Conservation (phyloP, 2,797 vertebrate species). For the Malurus splendens region DNA sequence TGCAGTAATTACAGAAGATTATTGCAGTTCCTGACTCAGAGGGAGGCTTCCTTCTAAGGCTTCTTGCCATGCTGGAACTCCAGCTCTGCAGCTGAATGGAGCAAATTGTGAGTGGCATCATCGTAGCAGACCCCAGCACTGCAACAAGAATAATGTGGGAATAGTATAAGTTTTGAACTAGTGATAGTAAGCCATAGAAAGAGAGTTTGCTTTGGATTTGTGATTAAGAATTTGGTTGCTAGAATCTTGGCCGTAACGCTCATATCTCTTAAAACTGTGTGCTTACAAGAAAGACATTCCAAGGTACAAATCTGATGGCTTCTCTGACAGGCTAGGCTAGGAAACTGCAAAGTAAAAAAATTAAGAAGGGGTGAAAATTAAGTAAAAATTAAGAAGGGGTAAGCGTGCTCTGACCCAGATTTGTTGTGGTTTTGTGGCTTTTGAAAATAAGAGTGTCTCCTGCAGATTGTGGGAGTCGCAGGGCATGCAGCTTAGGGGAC, state of each 20-base stretch:
- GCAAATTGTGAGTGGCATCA: not conserved
- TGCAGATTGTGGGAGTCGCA: not conserved
- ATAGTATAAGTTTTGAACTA: not conserved
- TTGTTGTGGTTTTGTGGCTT: not conserved
- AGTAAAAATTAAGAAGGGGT: not conserved
- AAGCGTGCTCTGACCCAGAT: not conserved
- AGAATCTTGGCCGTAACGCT: not conserved
- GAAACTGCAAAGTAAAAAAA: not conserved
- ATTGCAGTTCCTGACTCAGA: constrained; percentile 29
- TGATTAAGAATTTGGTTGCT: not conserved
- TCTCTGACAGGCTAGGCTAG: not conserved
- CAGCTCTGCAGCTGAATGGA: not conserved
- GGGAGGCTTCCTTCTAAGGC: not conserved
- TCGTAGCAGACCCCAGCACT: not conserved
- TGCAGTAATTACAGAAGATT: constrained; percentile 8
- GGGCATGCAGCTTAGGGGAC: not conserved
- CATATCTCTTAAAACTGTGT: not conserved
- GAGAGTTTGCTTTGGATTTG: not conserved
- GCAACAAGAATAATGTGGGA: not conserved
- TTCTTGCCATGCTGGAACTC: not conserved
- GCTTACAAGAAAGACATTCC: not conserved
- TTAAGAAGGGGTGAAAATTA: not conserved
- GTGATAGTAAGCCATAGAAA: not conserved
- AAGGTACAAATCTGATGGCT: not conserved
- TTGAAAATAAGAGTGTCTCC: not conserved